Conservation (phyloP, 2,113 vertebrate genomes). For the Seriola dumerili region DNA sequence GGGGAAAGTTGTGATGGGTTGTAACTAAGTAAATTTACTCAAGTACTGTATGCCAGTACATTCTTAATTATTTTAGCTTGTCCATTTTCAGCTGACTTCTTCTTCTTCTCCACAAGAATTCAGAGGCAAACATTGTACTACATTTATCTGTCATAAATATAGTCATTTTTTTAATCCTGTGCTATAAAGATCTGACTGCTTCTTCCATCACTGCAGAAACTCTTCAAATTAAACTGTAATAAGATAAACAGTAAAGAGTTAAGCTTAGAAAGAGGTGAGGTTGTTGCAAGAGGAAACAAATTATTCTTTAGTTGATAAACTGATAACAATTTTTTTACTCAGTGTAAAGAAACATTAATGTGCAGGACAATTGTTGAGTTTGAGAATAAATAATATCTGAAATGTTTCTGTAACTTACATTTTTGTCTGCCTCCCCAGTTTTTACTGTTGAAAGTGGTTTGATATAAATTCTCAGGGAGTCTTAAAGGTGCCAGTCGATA, state of each 20-base stretch:
- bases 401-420: neutral
- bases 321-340: neutral
- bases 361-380: neutral
- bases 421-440: neutral
- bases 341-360: neutral
- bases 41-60: neutral
- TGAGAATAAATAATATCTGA: neutral
- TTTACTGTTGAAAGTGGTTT: constrained; percentile 10
- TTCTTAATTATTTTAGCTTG: neutral
- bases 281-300: neutral
- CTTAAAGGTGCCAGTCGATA: constrained; percentile 30
- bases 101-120: neutral
- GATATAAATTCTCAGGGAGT: constrained; percentile 33
- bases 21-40: neutral
- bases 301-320: neutral
- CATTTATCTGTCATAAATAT: neutral
- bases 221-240: neutral
- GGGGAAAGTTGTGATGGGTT: neutral
- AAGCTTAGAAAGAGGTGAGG: neutral
- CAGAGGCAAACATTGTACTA: neutral
- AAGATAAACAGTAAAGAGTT: neutral
- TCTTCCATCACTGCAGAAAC: neutral
- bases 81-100: neutral
- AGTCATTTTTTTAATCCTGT: neutral
- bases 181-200: neutral